Conservation (phyloP, 2,113 vertebrate species). For the Hoplias malabaricus region DNA sequence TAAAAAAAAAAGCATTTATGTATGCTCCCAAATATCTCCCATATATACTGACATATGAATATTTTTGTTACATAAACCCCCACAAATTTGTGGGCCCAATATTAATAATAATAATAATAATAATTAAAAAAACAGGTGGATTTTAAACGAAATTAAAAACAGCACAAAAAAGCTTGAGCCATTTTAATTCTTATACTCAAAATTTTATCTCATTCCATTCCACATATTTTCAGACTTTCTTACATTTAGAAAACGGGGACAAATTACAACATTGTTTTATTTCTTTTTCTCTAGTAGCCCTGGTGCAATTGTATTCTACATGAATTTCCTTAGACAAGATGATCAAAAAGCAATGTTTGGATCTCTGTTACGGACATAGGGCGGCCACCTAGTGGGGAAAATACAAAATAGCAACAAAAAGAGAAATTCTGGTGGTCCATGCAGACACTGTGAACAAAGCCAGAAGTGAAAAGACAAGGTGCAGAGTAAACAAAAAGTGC, state of each 20-base stretch:
- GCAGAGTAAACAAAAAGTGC: not conserved
- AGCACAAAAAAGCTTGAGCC: not conserved
- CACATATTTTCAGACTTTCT: constrained; percentile 29
- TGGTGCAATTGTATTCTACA: constrained; percentile 6
- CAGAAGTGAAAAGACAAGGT: constrained; percentile 13
- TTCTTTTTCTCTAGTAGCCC: not conserved
- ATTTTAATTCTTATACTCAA: constrained; percentile 14
- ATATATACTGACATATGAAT: not conserved
- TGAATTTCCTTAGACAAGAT: not conserved
- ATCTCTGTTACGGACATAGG: not conserved
- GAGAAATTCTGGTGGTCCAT: not conserved
- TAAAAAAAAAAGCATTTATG: too few species aligned
- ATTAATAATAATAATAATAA: not conserved
- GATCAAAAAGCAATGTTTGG: not conserved
- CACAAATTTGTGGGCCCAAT: too few species aligned
- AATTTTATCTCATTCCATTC: constrained; percentile 41
- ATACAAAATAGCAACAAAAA: constrained; percentile 22
- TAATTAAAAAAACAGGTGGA: not conserved
- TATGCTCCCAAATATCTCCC: not conserved
- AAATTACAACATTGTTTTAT: not conserved
- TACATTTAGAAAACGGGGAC: constrained; percentile 31
- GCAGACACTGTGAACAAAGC: constrained; percentile 39
- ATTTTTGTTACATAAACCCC: too few species aligned
- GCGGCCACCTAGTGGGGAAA: constrained; percentile 2
- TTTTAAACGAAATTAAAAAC: not conserved